phyloP scores from a whole-genome alignment of 2,888 invertebrate genomes.

The Chymomyza fuscimana region DNA sequence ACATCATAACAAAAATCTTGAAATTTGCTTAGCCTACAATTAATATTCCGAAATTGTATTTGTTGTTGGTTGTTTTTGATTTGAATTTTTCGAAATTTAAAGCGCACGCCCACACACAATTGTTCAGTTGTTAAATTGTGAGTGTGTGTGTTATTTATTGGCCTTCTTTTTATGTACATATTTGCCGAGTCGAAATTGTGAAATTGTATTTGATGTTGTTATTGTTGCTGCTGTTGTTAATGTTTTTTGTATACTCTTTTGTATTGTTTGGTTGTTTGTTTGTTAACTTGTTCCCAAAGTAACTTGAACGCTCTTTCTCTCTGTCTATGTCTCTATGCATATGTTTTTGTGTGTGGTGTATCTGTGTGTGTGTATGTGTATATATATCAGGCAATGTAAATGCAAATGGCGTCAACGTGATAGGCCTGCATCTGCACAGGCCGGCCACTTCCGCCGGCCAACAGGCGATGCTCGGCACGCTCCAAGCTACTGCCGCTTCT shows the following conservation, averaged over 20 bases:
- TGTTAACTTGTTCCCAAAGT: constrained; percentile 19
- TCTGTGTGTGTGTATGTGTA: constrained; percentile 27
- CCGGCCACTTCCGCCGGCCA: constrained; percentile 67
- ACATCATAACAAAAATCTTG: too few species aligned
- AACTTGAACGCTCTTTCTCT: not conserved
- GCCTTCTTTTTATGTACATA: constrained; percentile 14
- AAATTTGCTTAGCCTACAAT: too few species aligned
- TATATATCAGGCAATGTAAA: constrained; percentile 83
- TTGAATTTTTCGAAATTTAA: too few species aligned
- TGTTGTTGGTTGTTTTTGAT: too few species aligned
- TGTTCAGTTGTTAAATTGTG: not conserved
- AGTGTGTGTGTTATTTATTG: constrained; percentile 18
- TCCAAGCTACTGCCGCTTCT: constrained; percentile 14
- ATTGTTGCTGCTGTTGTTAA: not conserved
- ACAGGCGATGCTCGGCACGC: constrained; percentile 11
- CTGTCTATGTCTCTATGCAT: constrained; percentile 10
- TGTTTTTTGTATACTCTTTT: not conserved
- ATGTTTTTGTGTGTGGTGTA: constrained; percentile 19
- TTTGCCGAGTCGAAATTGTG: not conserved
- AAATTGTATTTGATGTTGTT: not conserved
- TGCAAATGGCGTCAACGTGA: constrained; percentile 88
- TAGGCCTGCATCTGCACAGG: constrained; percentile 82
- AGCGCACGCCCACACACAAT: not conserved
- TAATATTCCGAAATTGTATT: too few species aligned
- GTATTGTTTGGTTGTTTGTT: constrained; percentile 29